Conservation (phyloP, 2,113 vertebrate species). For the Oncorhynchus kisutch region DNA sequence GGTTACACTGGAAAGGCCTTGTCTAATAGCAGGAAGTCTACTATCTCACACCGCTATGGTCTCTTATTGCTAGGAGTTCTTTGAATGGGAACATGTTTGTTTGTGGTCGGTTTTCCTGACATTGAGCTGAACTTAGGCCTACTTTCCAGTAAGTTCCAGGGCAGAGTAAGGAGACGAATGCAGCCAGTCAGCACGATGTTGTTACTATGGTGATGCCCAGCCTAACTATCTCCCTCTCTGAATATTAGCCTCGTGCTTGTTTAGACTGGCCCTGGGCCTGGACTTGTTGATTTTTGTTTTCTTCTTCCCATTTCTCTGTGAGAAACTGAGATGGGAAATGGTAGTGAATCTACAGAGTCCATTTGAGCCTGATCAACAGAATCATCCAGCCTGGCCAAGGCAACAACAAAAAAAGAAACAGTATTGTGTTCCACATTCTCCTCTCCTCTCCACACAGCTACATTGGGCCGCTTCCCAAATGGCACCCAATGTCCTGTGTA, state of each 20-base stretch:
- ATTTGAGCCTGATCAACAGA: neutral
- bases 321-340: conserved; percentile 24
- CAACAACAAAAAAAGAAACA: neutral
- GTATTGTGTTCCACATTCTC: conserved; percentile 37
- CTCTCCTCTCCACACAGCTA: neutral
- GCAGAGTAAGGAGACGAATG: neutral
- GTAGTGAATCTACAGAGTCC: conserved; percentile 21
- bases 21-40: neutral
- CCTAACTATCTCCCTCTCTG: neutral
- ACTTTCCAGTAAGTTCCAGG: neutral
- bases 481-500: too few relatives aligned
- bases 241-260: neutral
- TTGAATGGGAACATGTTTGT: too few relatives aligned
- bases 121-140: too few relatives aligned
- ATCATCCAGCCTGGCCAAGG: conserved; percentile 28
- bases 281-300: neutral
- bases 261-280: conserved; percentile 1
- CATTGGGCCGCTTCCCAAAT: too few relatives aligned
- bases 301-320: conserved; percentile 4
- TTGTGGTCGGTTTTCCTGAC: too few relatives aligned
- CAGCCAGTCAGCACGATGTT: neutral
- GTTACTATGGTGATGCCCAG: neutral
- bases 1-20: neutral
- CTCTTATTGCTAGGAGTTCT: neutral
- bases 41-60: neutral